A percentile compares a stretch with the other conserved stretches of the same genome.
These are phyloP conservation scores for Macquaria australasica DNA, from an alignment of 2,113 vertebrate species.

Conservation along the genomic window DNA sequence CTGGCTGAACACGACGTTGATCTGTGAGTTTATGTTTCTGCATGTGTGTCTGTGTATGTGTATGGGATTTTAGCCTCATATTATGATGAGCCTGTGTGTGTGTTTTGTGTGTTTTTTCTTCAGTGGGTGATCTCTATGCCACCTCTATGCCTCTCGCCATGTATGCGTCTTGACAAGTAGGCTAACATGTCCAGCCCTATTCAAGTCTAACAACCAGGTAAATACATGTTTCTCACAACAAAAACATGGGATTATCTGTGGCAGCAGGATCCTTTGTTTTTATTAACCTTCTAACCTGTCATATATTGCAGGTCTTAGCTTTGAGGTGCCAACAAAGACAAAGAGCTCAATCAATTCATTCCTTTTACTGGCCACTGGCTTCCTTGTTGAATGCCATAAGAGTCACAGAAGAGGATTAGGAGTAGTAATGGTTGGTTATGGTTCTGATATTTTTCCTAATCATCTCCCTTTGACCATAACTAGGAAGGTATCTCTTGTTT, in stretches of 20 bases:
- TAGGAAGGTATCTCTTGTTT: not conserved
- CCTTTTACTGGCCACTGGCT: not conserved
- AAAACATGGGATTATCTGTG: not conserved
- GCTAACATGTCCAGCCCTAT: not conserved
- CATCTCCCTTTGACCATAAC: not conserved
- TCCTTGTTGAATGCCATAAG: too few relatives aligned
- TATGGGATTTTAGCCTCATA: not conserved
- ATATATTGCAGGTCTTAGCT: not conserved
- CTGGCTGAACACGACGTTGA: conserved; percentile 23
- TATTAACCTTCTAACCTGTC: not conserved
- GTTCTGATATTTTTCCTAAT: not conserved
- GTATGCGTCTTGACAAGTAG: not conserved
- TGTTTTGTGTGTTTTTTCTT: not conserved
- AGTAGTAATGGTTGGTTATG: not conserved
- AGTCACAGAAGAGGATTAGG: not conserved
- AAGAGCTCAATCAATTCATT: not conserved
- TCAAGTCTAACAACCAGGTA: not conserved
- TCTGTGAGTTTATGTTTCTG: not conserved
- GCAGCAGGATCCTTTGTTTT: not conserved
- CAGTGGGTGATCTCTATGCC: not conserved
- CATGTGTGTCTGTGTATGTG: not conserved
- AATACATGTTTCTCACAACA: not conserved
- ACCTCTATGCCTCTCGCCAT: not conserved
- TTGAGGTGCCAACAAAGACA: not conserved
- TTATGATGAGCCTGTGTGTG: not conserved